Evolutionary conservation across 2,113 vertebrate species (phyloP).

Genomic region (Montifringilla adamsi): DNA sequence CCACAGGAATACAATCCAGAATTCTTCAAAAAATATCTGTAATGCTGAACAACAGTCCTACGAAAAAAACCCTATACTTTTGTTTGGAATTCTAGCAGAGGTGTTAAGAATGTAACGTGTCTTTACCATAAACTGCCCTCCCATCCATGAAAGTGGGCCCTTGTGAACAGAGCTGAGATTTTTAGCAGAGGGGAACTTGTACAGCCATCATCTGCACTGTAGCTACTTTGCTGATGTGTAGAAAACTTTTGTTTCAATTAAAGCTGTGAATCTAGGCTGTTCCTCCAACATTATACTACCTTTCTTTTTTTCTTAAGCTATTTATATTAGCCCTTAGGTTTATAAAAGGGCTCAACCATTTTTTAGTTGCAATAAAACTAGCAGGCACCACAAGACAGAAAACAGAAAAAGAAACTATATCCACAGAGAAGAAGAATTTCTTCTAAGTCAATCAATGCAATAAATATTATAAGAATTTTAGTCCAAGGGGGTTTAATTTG

Average conservation of each 20-base stretch:
- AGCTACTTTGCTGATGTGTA: neutral
- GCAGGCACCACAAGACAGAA: neutral
- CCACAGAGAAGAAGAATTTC: neutral
- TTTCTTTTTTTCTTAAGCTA: neutral
- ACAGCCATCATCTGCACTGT: neutral
- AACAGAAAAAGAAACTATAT: neutral
- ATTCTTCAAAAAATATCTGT: neutral
- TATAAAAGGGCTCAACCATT: neutral
- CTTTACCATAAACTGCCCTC: neutral
- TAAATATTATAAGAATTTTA: neutral
- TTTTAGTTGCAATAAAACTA: slow-evolving; percentile 18
- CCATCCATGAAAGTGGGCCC: neutral
- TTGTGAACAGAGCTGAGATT: neutral
- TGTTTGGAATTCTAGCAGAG: neutral
- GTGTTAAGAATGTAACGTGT: neutral
- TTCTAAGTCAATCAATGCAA: neutral
- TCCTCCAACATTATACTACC: neutral
- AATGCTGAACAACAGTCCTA: neutral
- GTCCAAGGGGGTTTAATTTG: neutral
- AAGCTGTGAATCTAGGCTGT: neutral
- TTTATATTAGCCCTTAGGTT: neutral
- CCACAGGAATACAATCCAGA: neutral
- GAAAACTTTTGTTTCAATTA: neutral
- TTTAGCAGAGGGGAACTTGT: neutral
- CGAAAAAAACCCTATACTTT: neutral